Base-by-base conservation (phyloP, 2,797 vertebrate genomes). In the Lophotriccus pileatus region DNA sequence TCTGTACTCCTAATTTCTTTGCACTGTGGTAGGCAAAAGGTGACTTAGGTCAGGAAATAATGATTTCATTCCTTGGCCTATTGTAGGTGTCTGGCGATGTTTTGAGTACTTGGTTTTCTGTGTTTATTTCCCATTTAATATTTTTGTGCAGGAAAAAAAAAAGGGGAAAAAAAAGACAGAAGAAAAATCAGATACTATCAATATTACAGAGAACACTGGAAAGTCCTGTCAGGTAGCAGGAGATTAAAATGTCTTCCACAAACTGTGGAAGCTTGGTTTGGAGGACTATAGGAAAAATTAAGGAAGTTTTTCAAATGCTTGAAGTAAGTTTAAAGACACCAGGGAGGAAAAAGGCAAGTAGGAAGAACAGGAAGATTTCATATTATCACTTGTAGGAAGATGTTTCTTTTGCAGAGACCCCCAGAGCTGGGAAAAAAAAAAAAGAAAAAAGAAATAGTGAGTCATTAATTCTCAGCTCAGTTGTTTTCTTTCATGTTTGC, bases 401-500 rank as follows among this genome's bases (percentile, higher is more conserved):
- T 81, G 60, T 73, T 91, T 93, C 89, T 86, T 86, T 81, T 66
- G n/a, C 47, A 79, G 63, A 95, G 80, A 96, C 77, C 67, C 73
- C 52, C 88, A 84, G 70, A 84, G 70, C 67, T 66, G 50, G 0
- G 23, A 47, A 46, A 47, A 14, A 47, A 19, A 43, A 43, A 36
- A 46, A 73, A 88, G 25, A 47, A 84, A 68, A 41, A 44, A 80
- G 72, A 83, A 94, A 91, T 73, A 64, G 67, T 92, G 87, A 93
- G 62, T 93, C 89, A 90, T 86, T 92, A 84, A 75, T 88, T 94
- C 87, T 94, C 74, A 78, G 79, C 25, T 96, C 69, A 43, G 93
- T 91, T 86, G 83, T 93, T 96, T 92, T 92, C 84, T 80, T 93
- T 92, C 69, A 79, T 89, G 74, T 84, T 95, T 94, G 59, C 79